Percentiles rank a stretch among this genome's conserved stretches.
Evolutionary conservation across 1,140 invertebrate genomes (phyloP).

Genomic region (Monomorium pharaonis): DNA sequence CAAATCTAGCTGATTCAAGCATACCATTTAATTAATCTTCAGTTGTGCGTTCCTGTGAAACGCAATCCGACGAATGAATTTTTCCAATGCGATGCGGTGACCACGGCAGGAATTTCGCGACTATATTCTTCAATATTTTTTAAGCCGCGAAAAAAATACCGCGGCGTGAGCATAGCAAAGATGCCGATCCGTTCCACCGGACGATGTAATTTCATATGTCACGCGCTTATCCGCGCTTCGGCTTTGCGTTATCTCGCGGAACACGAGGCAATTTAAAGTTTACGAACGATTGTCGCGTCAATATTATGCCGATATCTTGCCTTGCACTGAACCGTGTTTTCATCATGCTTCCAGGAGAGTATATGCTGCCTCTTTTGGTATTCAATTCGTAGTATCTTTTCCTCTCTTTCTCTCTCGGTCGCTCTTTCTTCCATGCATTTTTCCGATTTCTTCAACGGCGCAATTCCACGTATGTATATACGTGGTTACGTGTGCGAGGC

Average conservation of each 20-base stretch:
- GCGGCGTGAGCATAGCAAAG: neutral
- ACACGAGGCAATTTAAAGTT: constrained; percentile 15
- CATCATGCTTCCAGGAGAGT: neutral
- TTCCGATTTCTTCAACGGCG: constrained; percentile 62
- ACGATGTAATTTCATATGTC: constrained; percentile 1
- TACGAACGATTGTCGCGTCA: constrained; percentile 16
- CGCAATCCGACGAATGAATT: neutral
- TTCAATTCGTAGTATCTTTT: constrained; percentile 8
- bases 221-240: neutral
- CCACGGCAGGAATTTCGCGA: neutral
- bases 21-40: neutral
- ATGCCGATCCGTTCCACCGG: neutral
- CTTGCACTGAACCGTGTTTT: neutral
- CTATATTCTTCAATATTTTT: neutral
- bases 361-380: neutral
- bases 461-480: constrained; percentile 44
- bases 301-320: constrained; percentile 23
- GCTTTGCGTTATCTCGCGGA: neutral
- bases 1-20: neutral
- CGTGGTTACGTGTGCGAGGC: neutral
- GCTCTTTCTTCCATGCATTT: neutral
- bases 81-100: neutral
- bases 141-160: neutral
- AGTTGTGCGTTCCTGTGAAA: neutral
- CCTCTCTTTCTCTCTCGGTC: neutral